Evolutionary conservation across 2,113 vertebrate genomes (phyloP).

Genomic region (Terrapene triunguis): DNA sequence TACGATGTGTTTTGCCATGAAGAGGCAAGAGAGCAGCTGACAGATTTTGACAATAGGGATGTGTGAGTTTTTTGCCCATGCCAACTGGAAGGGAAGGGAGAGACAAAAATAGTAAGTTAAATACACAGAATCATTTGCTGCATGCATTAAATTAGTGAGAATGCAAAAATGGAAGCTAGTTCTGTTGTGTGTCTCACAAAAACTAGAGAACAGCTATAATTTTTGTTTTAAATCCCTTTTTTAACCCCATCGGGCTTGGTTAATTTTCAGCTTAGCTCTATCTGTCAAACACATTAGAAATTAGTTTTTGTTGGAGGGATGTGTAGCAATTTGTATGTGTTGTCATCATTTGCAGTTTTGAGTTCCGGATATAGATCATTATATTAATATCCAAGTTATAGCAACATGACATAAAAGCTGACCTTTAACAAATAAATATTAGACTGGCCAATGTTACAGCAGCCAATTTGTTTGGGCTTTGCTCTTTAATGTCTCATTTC

Average conservation of each 20-base stretch:
- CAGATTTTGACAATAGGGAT: slow-evolving; percentile 27
- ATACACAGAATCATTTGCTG: too few species aligned
- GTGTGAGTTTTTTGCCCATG: not conserved
- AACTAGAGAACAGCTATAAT: not conserved
- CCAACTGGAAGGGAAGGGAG: slow-evolving; percentile 4
- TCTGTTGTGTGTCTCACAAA: not conserved
- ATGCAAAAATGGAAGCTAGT: slow-evolving; percentile 17
- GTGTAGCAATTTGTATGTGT: slow-evolving; percentile 14
- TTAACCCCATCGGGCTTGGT: not conserved
- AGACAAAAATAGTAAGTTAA: slow-evolving; percentile 28
- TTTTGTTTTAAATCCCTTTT: not conserved
- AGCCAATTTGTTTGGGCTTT: slow-evolving; percentile 42
- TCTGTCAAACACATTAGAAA: not conserved
- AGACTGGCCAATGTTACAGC: not conserved
- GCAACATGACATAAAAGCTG: slow-evolving; percentile 63
- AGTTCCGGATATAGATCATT: slow-evolving; percentile 1
- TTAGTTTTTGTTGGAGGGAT: not conserved
- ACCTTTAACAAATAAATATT: slow-evolving; percentile 47
- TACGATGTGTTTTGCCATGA: not conserved
- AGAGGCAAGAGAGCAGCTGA: slow-evolving; percentile 26
- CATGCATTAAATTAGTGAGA: not conserved
- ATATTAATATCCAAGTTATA: slow-evolving; percentile 55
- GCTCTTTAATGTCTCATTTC: slow-evolving; percentile 29
- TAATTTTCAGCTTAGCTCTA: not conserved
- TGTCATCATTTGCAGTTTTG: slow-evolving; percentile 23